A percentile compares a stretch with the other conserved stretches of the same genome.
These are phyloP conservation scores for Coccyzus lansbergi DNA, from an alignment of 2,797 vertebrate species.

Conservation along the genomic window DNA sequence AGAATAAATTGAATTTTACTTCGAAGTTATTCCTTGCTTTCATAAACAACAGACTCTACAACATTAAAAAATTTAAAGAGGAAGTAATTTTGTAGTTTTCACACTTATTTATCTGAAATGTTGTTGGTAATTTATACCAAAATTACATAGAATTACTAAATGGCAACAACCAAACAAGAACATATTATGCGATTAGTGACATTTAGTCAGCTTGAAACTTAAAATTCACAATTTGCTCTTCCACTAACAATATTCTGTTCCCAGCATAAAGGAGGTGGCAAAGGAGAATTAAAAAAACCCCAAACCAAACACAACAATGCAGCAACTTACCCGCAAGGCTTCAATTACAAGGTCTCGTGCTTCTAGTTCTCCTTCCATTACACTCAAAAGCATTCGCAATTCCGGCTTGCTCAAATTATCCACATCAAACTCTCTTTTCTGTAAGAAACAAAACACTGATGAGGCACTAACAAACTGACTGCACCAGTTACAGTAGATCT, in stretches of 20 bases:
- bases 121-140: neutral
- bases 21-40: neutral
- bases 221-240: neutral
- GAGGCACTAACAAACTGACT: neutral
- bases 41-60: neutral
- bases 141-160: neutral
- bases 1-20: neutral
- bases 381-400: constrained; percentile 91
- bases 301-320: neutral
- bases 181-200: neutral
- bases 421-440: constrained; percentile 96
- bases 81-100: neutral
- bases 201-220: neutral
- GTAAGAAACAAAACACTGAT: constrained; percentile 69
- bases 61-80: neutral
- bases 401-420: constrained; percentile 95
- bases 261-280: neutral
- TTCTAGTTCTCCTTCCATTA: constrained; percentile 97
- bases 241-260: neutral
- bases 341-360: constrained; percentile 97
- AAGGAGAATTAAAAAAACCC: neutral
- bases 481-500: neutral
- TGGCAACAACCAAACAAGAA: neutral
- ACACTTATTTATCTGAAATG: neutral
- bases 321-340: constrained; percentile 90